phyloP scores from a whole-genome alignment of 2,888 invertebrate species.

The Sarcophaga rosellei region DNA sequence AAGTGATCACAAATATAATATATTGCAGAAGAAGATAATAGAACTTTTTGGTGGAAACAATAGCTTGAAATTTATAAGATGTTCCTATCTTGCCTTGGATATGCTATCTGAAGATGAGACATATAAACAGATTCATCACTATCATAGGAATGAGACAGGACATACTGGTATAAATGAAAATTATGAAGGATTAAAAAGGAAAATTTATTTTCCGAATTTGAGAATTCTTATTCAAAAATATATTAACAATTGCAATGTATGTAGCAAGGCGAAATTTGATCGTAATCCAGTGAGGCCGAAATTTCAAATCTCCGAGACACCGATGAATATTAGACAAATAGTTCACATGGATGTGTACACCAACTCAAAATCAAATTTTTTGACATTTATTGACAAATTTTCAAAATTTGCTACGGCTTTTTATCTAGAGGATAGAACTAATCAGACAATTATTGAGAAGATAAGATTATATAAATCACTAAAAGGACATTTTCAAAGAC shows the following conservation, averaged over 20 bases:
- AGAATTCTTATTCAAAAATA: slow-evolving; percentile 57
- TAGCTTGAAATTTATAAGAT: slow-evolving; percentile 61
- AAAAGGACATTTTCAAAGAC: slow-evolving; percentile 43
- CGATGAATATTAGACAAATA: slow-evolving; percentile 21
- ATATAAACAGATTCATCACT: slow-evolving; percentile 62
- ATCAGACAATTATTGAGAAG: slow-evolving; percentile 52
- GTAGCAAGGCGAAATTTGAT: slow-evolving; percentile 24
- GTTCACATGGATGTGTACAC: slow-evolving; percentile 34
- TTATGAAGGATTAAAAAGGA: slow-evolving; percentile 57
- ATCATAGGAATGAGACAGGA: slow-evolving; percentile 40
- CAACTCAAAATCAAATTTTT: slow-evolving; percentile 59
- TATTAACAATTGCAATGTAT: slow-evolving; percentile 60
- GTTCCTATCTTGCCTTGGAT: slow-evolving; percentile 36
- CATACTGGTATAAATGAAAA: slow-evolving; percentile 65
- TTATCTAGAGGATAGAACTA: slow-evolving; percentile 61
- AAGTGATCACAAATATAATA: slow-evolving; percentile 41
- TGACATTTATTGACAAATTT: slow-evolving; percentile 63
- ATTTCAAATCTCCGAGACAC: slow-evolving; percentile 23
- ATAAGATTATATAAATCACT: slow-evolving; percentile 39
- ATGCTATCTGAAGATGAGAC: slow-evolving; percentile 54
- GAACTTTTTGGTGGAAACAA: slow-evolving; percentile 54
- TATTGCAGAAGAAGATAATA: slow-evolving; percentile 56
- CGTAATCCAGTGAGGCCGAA: slow-evolving; percentile 22
- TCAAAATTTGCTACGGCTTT: slow-evolving; percentile 66
- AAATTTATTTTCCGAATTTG: slow-evolving; percentile 58